phyloP scores from a whole-genome alignment of 2,888 invertebrate genomes.

The Synergus gifuensis region DNA sequence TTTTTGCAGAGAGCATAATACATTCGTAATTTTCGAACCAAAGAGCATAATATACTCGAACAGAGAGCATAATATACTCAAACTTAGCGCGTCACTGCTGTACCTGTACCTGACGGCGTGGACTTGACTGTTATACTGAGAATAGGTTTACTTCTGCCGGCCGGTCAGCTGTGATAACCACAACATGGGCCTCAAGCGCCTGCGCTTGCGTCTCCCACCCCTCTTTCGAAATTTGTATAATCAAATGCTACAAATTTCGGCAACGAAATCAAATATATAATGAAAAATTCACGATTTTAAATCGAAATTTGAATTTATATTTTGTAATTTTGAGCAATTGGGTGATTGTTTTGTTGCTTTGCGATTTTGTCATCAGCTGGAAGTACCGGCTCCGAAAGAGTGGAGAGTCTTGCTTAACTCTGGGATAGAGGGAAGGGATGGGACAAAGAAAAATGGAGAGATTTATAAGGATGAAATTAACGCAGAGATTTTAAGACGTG shows the following conservation, averaged over 20 bases:
- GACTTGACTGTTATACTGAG: background rate
- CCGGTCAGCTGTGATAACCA: constrained; percentile 80
- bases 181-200: constrained; percentile 71
- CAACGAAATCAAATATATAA: background rate
- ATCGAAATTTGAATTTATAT: background rate
- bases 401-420: background rate
- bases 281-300: background rate
- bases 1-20: constrained; percentile 61
- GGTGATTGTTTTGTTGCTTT: background rate
- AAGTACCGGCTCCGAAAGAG: constrained; percentile 12
- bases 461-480: constrained; percentile 6
- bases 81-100: constrained; percentile 56
- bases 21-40: constrained; percentile 42
- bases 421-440: background rate
- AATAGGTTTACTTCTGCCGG: constrained; percentile 70
- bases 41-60: constrained; percentile 52
- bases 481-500: background rate
- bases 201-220: too few relatives aligned
- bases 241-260: background rate
- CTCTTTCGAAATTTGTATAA: constrained; percentile 44
- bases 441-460: constrained; percentile 21
- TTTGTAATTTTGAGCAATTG: background rate
- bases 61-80: constrained; percentile 61
- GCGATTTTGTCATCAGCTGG: constrained; percentile 13
- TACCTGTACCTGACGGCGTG: background rate